A percentile compares a stretch with the other conserved stretches of the same genome.
Conservation (phyloP, 1,140 invertebrate genomes). For the Wasmannia auropunctata region DNA sequence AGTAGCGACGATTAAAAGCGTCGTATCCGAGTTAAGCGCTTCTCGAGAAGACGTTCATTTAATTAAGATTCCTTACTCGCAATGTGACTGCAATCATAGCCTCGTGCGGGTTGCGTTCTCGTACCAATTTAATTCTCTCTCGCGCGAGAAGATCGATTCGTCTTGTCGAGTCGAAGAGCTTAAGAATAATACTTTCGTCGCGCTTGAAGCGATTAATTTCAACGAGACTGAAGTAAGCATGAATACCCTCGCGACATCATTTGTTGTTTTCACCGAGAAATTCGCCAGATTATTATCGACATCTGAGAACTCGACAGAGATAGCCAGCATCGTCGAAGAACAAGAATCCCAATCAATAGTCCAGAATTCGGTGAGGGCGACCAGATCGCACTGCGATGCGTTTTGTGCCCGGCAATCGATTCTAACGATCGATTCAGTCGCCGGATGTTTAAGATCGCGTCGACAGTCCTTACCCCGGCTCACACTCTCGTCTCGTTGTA, state of each 20-base stretch:
- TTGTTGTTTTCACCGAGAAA: neutral
- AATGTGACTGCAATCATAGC: conserved; percentile 7
- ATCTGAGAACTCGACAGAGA: neutral
- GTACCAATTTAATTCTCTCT: neutral
- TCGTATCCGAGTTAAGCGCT: neutral
- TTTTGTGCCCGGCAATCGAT: conserved; percentile 8
- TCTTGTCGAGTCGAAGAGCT: neutral
- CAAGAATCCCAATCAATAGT: conserved; percentile 16
- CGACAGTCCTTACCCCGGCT: conserved; percentile 63
- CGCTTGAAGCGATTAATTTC: conserved; percentile 1
- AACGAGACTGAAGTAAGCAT: neutral
- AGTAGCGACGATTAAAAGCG: conserved; percentile 8
- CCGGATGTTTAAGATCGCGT: neutral
- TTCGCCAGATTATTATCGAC: neutral
- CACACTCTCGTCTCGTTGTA: conserved; percentile 84
- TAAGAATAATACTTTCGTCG: conserved; percentile 49
- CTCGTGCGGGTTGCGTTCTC: neutral
- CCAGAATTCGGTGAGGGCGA: neutral
- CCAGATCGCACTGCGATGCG: neutral
- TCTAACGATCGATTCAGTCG: neutral
- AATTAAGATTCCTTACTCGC: conserved; percentile 25
- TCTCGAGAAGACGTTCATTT: conserved; percentile 1
- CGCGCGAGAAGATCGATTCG: neutral
- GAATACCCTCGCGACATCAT: neutral
- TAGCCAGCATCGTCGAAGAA: neutral